These are phyloP conservation scores for Knipowitschia caucasica DNA, from an alignment of 2,797 vertebrate genomes.

Conservation along the genomic window DNA sequence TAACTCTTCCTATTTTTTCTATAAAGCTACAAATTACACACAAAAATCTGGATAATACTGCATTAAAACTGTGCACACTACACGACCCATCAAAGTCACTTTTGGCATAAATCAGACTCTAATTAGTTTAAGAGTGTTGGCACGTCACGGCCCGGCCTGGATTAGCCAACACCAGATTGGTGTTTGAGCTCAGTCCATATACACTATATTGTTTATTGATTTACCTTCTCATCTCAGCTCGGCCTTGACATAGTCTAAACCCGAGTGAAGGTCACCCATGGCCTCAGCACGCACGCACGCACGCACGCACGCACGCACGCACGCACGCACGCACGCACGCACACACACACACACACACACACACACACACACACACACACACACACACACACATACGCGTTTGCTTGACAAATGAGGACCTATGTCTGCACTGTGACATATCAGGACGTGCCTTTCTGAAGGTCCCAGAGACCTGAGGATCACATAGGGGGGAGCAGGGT, in stretches of 20 bases:
- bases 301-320: background rate
- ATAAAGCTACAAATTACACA: too few species aligned
- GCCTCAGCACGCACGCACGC: slow-evolving; percentile 21
- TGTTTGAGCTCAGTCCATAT: slow-evolving; percentile 31
- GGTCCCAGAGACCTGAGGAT: too few species aligned
- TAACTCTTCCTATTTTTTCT: too few species aligned
- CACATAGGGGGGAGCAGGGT: too few species aligned
- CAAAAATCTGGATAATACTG: background rate
- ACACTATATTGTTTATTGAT: slow-evolving; percentile 54
- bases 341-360: background rate
- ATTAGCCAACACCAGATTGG: slow-evolving; percentile 27
- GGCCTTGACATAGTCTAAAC: slow-evolving; percentile 37
- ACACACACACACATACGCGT: background rate
- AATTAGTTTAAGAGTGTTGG: slow-evolving; percentile 31
- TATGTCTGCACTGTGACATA: too few species aligned
- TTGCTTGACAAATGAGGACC: too few species aligned
- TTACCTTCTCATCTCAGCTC: slow-evolving; percentile 46
- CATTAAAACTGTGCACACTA: background rate
- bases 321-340: too few species aligned
- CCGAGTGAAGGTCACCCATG: slow-evolving; percentile 59
- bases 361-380: background rate
- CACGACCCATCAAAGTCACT: slow-evolving; percentile 14
- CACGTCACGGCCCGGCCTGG: slow-evolving; percentile 22
- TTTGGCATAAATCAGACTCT: slow-evolving; percentile 25
- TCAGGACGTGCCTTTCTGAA: too few species aligned